These are phyloP conservation scores for Belgica antarctica DNA, from an alignment of 2,888 invertebrate genomes.

Conservation along the genomic window DNA sequence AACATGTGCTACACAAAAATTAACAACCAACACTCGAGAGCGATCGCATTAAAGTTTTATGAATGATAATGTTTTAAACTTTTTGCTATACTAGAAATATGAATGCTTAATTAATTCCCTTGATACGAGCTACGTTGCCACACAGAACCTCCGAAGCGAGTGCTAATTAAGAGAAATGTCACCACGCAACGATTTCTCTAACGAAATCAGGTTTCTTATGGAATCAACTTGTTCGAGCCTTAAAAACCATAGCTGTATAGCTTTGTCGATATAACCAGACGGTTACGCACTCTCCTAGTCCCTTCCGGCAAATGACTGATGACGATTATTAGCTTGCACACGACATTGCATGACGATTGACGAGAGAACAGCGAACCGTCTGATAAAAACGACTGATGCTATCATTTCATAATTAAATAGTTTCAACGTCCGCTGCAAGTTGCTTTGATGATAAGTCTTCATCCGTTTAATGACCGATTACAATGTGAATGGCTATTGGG, in stretches of 20 bases:
- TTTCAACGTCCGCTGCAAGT: constrained; percentile 8
- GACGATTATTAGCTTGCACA: not conserved
- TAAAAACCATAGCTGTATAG: too few relatives aligned
- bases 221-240: too few relatives aligned
- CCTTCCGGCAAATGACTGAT: constrained; percentile 7
- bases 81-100: not conserved
- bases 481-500: not conserved
- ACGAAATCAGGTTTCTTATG: too few relatives aligned
- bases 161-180: too few relatives aligned
- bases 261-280: too few relatives aligned
- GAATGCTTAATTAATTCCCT: constrained; percentile 1
- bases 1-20: constrained; percentile 6
- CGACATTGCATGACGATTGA: constrained; percentile 9
- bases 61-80: constrained; percentile 11
- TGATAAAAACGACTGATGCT: constrained; percentile 12
- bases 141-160: too few relatives aligned
- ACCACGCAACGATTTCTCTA: too few relatives aligned
- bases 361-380: not conserved
- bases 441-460: not conserved
- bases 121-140: too few relatives aligned
- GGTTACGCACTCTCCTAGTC: too few relatives aligned
- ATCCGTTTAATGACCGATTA: constrained; percentile 1
- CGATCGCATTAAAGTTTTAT: constrained; percentile 14
- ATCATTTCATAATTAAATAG: constrained; percentile 19
- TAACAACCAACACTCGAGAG: not conserved